Conservation (phyloP, 2,113 vertebrate genomes). For the Periophthalmodon schlosseri region DNA sequence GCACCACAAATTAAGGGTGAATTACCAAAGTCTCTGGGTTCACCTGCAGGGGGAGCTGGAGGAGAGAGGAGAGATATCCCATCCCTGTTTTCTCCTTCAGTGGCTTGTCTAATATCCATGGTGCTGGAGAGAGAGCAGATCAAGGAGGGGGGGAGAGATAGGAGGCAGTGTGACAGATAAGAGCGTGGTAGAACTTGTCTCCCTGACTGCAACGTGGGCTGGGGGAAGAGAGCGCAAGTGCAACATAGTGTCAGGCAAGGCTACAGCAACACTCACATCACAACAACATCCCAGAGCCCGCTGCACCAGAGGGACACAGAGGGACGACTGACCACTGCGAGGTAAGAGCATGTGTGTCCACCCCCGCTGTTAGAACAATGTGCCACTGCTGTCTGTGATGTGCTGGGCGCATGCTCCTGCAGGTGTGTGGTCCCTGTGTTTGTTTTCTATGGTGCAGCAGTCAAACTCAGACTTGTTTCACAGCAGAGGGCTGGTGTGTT, state of each 20-base stretch:
- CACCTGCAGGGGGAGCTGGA: slow-evolving; percentile 84
- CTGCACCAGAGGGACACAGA: slow-evolving; percentile 64
- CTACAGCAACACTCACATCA: slow-evolving; percentile 50
- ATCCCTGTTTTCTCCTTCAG: slow-evolving; percentile 72
- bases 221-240: slow-evolving; percentile 67
- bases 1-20: slow-evolving; percentile 23
- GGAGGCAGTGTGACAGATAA: slow-evolving; percentile 75
- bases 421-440: slow-evolving; percentile 59
- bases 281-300: slow-evolving; percentile 49
- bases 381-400: slow-evolving; percentile 10
- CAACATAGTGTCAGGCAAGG: slow-evolving; percentile 67
- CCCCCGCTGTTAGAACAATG: slow-evolving; percentile 12
- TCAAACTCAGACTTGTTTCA: slow-evolving; percentile 42
- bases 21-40: slow-evolving; percentile 38
- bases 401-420: slow-evolving; percentile 53
- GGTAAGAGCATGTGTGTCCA: slow-evolving; percentile 65
- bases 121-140: slow-evolving; percentile 69
- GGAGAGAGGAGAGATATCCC: slow-evolving; percentile 67
- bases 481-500: slow-evolving; percentile 51
- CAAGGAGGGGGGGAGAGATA: slow-evolving; percentile 65
- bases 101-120: slow-evolving; percentile 70
- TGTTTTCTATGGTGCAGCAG: slow-evolving; percentile 44
- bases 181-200: slow-evolving; percentile 70
- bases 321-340: slow-evolving; percentile 65
- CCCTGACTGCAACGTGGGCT: slow-evolving; percentile 58